phyloP scores from a whole-genome alignment of 2,888 invertebrate genomes.

The Epirrhoe tristata region DNA sequence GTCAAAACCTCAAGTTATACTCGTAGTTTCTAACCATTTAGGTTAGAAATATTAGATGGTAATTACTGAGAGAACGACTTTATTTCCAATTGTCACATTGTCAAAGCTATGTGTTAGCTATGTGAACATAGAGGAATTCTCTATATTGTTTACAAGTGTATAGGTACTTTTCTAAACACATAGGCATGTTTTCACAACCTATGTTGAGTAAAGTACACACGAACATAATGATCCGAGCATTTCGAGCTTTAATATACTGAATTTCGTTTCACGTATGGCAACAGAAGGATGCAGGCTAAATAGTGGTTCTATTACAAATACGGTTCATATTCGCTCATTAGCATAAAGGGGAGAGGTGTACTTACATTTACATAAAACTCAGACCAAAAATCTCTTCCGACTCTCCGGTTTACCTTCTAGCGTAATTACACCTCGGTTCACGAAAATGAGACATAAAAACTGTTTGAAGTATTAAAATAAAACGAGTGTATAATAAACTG shows the following conservation, averaged over 20 bases:
- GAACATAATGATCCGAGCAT: neutral
- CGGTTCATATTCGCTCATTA: constrained; percentile 67
- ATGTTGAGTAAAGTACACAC: neutral
- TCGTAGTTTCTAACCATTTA: too few relatives aligned
- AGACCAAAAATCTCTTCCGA: constrained; percentile 70
- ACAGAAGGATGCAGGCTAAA: constrained; percentile 57
- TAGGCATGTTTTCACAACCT: neutral
- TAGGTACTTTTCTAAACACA: too few relatives aligned
- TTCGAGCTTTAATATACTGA: constrained; percentile 14
- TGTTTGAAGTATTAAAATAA: constrained; percentile 59
- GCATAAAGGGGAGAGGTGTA: constrained; percentile 64
- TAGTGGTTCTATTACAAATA: constrained; percentile 64
- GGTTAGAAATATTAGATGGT: too few relatives aligned
- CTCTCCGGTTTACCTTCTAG: constrained; percentile 56
- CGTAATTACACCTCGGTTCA: constrained; percentile 73
- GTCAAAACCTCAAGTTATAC: too few relatives aligned
- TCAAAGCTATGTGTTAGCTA: too few relatives aligned
- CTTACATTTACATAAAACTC: constrained; percentile 73
- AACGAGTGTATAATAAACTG: constrained; percentile 54
- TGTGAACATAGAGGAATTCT: too few relatives aligned
- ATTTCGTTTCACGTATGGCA: constrained; percentile 26
- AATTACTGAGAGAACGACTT: too few relatives aligned
- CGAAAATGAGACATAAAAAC: constrained; percentile 73
- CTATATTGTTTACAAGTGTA: too few relatives aligned
- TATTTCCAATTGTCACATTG: too few relatives aligned